phyloP scores from a whole-genome alignment of 2,113 vertebrate genomes.

The Vimba vimba region DNA sequence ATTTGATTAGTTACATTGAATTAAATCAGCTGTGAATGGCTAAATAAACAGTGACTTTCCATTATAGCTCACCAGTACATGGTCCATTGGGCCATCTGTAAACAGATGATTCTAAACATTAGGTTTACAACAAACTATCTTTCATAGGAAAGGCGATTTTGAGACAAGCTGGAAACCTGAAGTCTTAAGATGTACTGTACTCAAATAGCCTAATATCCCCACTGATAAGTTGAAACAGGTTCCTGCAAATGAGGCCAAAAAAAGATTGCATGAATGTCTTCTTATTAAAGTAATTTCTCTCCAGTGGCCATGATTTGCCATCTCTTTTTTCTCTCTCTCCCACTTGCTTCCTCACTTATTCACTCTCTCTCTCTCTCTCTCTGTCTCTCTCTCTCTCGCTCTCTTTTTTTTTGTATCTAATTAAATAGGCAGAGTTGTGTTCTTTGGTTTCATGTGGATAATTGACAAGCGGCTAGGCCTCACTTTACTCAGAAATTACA shows the following conservation, averaged over 20 bases:
- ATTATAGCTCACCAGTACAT: constrained; percentile 32
- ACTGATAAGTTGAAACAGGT: constrained; percentile 21
- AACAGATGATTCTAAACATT: not conserved
- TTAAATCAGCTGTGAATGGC: constrained; percentile 40
- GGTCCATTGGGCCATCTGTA: not conserved
- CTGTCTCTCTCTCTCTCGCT: constrained; percentile 17
- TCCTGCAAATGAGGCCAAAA: constrained; percentile 42
- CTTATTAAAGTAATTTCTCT: constrained; percentile 53
- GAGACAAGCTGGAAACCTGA: not conserved
- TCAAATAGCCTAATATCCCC: not conserved
- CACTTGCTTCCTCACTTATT: constrained; percentile 5
- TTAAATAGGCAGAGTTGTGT: constrained; percentile 66
- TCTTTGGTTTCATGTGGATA: constrained; percentile 67
- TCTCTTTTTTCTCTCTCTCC: constrained; percentile 18
- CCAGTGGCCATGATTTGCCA: not conserved
- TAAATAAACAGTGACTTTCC: constrained; percentile 48
- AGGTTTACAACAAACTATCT: not conserved
- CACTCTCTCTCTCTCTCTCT: constrained; percentile 31
- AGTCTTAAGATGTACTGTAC: not conserved
- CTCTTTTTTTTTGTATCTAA: constrained; percentile 60
- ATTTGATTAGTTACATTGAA: constrained; percentile 55
- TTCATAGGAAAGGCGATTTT: not conserved
- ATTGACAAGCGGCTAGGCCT: constrained; percentile 63
- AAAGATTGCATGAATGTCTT: constrained; percentile 47
- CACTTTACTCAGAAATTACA: constrained; percentile 68